A percentile compares a stretch with the other conserved stretches of the same genome.
Conservation (phyloP, 2,888 invertebrate genomes). For the Tineola bisselliella region DNA sequence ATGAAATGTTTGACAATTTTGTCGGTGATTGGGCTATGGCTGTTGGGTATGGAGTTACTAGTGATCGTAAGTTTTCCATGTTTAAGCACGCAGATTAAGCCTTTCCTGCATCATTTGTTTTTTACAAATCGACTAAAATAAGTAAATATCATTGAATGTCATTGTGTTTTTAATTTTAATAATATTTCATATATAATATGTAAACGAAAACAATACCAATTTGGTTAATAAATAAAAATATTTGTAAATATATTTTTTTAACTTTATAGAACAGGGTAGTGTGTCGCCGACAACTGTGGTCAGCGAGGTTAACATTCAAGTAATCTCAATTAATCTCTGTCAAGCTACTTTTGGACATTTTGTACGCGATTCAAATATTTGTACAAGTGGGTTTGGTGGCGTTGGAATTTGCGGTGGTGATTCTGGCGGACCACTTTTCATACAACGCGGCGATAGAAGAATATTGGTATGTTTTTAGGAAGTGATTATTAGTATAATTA, state of each 20-base stretch:
- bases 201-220: too few relatives aligned
- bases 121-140: too few relatives aligned
- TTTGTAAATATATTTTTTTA: not conserved
- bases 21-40: constrained; percentile 31
- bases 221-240: too few relatives aligned
- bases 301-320: constrained; percentile 17
- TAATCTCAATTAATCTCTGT: constrained; percentile 16
- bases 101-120: too few relatives aligned
- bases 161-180: too few relatives aligned
- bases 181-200: too few relatives aligned
- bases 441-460: constrained; percentile 21
- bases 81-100: too few relatives aligned
- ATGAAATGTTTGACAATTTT: constrained; percentile 26
- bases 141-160: too few relatives aligned
- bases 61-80: constrained; percentile 33
- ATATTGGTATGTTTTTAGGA: constrained; percentile 30
- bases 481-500: too few relatives aligned
- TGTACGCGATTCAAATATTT: constrained; percentile 18
- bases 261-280: constrained; percentile 12
- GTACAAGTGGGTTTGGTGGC: constrained; percentile 21
- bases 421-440: constrained; percentile 33
- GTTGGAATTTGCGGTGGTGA: constrained; percentile 29
- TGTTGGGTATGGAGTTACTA: constrained; percentile 38
- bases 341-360: constrained; percentile 15
- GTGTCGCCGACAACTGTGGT: constrained; percentile 13